These are phyloP conservation scores for Julus scandinavius DNA, from an alignment of 2,888 invertebrate genomes.

Conservation along the genomic window DNA sequence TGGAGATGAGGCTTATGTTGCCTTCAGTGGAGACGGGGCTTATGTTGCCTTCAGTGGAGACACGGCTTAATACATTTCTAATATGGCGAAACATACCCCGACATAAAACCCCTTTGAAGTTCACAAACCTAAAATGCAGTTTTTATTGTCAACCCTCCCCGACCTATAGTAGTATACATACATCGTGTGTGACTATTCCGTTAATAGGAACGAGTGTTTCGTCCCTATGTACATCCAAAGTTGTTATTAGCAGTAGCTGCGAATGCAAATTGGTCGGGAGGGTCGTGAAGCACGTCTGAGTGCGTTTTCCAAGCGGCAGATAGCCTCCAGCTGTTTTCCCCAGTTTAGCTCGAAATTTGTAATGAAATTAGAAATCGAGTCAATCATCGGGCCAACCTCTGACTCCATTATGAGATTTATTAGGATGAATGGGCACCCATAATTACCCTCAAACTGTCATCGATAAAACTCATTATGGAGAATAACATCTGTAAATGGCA, in stretches of 20 bases:
- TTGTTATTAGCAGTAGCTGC: not conserved
- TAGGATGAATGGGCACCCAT: conserved; percentile 54
- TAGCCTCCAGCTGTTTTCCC: conserved; percentile 42
- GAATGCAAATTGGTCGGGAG: conserved; percentile 24
- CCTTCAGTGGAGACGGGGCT: no score
- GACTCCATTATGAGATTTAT: conserved; percentile 54
- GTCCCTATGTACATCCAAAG: no score
- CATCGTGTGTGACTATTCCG: no score
- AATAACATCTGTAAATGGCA: conserved; percentile 54
- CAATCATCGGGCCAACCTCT: conserved; percentile 52
- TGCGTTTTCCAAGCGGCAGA: not conserved
- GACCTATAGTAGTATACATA: no score
- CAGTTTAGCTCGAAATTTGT: conserved; percentile 33
- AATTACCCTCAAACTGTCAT: conserved; percentile 51
- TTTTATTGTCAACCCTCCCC: no score
- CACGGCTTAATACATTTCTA: no score
- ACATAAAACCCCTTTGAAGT: no score
- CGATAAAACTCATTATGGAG: conserved; percentile 52
- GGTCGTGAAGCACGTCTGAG: conserved; percentile 16
- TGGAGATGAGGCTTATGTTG: no score
- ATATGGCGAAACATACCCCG: no score
- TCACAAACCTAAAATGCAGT: no score
- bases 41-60: no score
- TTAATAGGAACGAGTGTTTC: no score
- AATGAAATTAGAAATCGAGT: conserved; percentile 54